Evolutionary conservation across 2,888 invertebrate species (phyloP), one percentile per base, ranked within the genome.

Genomic region (Ceriagrion tenellum): DNA sequence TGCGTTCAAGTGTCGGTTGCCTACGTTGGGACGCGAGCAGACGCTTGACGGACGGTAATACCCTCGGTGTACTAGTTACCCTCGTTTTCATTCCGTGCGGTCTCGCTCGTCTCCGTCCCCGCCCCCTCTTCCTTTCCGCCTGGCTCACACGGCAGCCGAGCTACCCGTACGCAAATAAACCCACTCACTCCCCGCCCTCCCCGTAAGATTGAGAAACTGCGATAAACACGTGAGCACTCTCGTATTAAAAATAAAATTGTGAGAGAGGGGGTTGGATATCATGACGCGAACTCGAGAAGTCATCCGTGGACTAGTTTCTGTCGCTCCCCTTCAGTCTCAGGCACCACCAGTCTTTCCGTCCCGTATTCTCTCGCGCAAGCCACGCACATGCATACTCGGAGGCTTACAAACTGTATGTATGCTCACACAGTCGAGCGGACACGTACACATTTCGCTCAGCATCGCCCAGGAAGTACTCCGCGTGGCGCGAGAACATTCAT

Each of bases 301-400:
- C 89, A 89, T 55, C 89, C 47, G 55, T 55, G 55, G 89, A 89
- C n/a, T 89, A 89, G 89, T 89, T 89, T 35, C 55, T 26, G 47
- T 4, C n/a, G n/a, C n/a, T 18, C 26, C 55, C 35, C 47, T 8
- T 89, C 55, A 55, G 55, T 55, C 26, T 23, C 26, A n/a, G 13
- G 55, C 55, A 12, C n/a, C 55, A 12, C n/a, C 26, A 55, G 55
- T 13, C 89, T 16, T 26, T 23, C 55, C 55, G 26, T 8, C 20
- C 13, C 12, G 81, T 35, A 13, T 26, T 81, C 81, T n/a, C 30
- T 16, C 12, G 35, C 35, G 81, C 8, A 81, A 8, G 16, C 81
- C 89, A 89, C 89, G 89, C 55, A 89, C 40, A 47, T 35, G 16
- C 88, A 18, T 13, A 35, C 89, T 26, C 2, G 55, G 23, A 47